Evolutionary conservation across 2,113 vertebrate species (phyloP).

Genomic region (Cardinalis cardinalis): DNA sequence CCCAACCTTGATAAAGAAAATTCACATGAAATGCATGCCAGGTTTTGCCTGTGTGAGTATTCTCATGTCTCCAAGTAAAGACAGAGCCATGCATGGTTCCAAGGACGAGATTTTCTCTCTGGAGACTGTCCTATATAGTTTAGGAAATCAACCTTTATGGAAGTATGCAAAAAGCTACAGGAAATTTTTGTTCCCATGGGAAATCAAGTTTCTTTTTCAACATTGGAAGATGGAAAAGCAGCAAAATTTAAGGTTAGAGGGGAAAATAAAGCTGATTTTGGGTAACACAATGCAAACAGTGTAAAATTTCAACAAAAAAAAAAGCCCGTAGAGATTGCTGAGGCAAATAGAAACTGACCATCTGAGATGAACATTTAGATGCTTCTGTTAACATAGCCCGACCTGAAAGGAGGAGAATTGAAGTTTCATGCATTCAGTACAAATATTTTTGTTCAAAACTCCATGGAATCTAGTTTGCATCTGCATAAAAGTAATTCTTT

Average conservation of each 20-base stretch:
- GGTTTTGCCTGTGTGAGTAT: not conserved
- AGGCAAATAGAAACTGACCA: not conserved
- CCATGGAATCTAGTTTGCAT: not conserved
- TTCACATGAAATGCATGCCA: not conserved
- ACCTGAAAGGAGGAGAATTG: not conserved
- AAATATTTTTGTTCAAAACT: not conserved
- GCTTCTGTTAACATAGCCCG: not conserved
- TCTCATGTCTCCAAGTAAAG: not conserved
- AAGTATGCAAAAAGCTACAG: not conserved
- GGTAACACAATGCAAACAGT: not conserved
- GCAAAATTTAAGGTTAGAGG: not conserved
- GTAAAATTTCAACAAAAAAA: not conserved
- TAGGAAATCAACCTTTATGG: not conserved
- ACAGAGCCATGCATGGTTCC: not conserved
- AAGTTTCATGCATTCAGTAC: not conserved
- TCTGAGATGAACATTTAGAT: not conserved
- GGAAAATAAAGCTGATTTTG: not conserved
- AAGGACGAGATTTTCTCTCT: not conserved
- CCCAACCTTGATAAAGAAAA: not conserved
- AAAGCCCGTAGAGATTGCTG: not conserved
- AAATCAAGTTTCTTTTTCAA: not conserved
- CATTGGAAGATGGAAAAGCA: not conserved
- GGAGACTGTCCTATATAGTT: not conserved
- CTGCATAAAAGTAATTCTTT: not conserved
- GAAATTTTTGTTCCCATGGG: not conserved